phyloP scores from a whole-genome alignment of 2,888 invertebrate species.

The Tyria jacobaeae region DNA sequence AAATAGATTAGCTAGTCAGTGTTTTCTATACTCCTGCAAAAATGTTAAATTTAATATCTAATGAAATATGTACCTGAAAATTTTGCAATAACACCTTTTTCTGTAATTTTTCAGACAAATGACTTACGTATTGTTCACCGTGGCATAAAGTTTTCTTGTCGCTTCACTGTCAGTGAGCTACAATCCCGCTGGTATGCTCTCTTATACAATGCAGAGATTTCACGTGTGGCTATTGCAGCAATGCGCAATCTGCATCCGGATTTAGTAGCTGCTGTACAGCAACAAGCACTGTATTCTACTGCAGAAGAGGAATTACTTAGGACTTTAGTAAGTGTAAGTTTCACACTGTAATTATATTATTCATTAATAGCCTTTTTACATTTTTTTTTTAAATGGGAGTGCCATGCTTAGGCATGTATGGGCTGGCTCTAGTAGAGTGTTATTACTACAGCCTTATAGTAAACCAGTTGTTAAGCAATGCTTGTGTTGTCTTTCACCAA shows the following conservation, averaged over 20 bases:
- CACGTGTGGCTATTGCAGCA: constrained; percentile 95
- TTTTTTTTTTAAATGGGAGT: too few species aligned
- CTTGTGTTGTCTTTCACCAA: too few species aligned
- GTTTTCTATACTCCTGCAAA: too few species aligned
- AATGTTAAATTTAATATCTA: too few species aligned
- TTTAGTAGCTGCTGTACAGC: constrained; percentile 94
- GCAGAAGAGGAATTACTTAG: constrained; percentile 95
- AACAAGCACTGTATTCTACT: constrained; percentile 95
- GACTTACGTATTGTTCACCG: constrained; percentile 94
- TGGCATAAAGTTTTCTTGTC: constrained; percentile 98
- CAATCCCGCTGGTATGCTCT: constrained; percentile 98
- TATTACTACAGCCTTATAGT: too few species aligned
- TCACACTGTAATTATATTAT: too few species aligned
- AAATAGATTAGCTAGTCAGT: too few species aligned
- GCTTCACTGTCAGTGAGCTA: constrained; percentile 96
- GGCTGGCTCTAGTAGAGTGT: too few species aligned
- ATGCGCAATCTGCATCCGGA: constrained; percentile 98
- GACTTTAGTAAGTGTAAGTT: constrained; percentile 89
- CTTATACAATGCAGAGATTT: constrained; percentile 97
- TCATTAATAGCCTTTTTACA: too few species aligned
- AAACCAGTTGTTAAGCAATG: too few species aligned
- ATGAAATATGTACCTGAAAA: too few species aligned
- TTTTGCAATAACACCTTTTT: background rate
- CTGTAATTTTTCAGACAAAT: constrained; percentile 86
- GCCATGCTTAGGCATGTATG: too few species aligned